Conservation (phyloP, 2,888 invertebrate species). For the Lithodes maja region DNA sequence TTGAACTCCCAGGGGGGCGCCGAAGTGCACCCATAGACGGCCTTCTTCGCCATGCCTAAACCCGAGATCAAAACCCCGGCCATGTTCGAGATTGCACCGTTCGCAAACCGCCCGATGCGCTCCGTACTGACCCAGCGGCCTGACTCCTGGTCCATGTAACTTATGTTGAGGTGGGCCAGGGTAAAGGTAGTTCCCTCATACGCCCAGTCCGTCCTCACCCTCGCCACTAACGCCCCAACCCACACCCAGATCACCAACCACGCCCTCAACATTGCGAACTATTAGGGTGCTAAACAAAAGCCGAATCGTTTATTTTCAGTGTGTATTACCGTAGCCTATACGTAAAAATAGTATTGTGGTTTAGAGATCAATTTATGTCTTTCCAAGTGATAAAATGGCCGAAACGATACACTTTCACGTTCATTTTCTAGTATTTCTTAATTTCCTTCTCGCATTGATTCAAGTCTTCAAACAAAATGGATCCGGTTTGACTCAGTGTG, state of each 20-base stretch:
- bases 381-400: no score
- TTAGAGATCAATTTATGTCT: no score
- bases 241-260: constrained; percentile 37
- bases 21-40: constrained; percentile 10
- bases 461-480: no score
- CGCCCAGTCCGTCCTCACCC: constrained; percentile 28
- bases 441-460: no score
- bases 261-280: neutral
- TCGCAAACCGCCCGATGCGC: constrained; percentile 40
- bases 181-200: constrained; percentile 56
- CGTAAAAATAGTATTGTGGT: no score
- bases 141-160: constrained; percentile 28
- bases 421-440: no score
- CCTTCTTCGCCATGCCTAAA: neutral
- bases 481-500: no score
- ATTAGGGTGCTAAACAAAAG: no score
- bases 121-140: neutral
- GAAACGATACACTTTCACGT: no score
- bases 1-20: constrained; percentile 19
- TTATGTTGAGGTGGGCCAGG: constrained; percentile 48
- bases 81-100: constrained; percentile 11
- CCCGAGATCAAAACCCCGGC: constrained; percentile 21
- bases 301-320: no score
- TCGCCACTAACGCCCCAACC: constrained; percentile 12
- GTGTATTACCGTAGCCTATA: no score